Conservation (phyloP, 2,888 invertebrate genomes). For the Phytoseiulus persimilis region DNA sequence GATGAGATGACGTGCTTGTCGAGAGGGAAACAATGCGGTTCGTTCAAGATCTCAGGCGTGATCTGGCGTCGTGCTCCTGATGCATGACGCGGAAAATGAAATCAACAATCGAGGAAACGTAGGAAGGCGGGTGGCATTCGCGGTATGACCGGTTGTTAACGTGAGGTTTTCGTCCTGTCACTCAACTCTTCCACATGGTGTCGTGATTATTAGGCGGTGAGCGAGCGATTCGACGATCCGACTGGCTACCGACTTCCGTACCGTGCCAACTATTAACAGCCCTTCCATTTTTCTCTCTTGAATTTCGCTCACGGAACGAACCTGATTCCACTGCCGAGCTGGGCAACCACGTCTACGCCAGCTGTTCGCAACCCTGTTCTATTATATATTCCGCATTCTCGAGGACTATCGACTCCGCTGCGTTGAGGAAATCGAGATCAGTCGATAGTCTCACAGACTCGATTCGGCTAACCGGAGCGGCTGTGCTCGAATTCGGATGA, state of each 20-base stretch:
- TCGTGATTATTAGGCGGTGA: background rate
- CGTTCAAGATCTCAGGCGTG: background rate
- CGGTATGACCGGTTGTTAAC: background rate
- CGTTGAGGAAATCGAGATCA: no score
- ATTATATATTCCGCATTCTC: background rate
- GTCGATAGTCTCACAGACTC: no score
- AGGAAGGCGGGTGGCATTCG: background rate
- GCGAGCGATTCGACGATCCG: background rate
- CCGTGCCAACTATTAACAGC: background rate
- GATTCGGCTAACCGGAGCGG: no score
- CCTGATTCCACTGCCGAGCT: background rate
- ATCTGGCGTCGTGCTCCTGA: background rate
- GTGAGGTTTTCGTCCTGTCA: background rate
- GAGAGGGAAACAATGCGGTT: background rate
- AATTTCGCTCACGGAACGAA: background rate
- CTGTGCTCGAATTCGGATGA: no score
- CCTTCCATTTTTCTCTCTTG: background rate
- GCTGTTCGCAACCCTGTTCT: no score
- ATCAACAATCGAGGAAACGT: background rate
- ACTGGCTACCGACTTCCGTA: background rate
- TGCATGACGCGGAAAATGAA: background rate
- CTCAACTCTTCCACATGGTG: background rate
- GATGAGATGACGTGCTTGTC: background rate
- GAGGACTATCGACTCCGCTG: no score
- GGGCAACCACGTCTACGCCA: background rate